Percentiles rank a stretch among this genome's conserved stretches.
Conservation (phyloP, 1,140 invertebrate species). For the Bombyx mandarina region DNA sequence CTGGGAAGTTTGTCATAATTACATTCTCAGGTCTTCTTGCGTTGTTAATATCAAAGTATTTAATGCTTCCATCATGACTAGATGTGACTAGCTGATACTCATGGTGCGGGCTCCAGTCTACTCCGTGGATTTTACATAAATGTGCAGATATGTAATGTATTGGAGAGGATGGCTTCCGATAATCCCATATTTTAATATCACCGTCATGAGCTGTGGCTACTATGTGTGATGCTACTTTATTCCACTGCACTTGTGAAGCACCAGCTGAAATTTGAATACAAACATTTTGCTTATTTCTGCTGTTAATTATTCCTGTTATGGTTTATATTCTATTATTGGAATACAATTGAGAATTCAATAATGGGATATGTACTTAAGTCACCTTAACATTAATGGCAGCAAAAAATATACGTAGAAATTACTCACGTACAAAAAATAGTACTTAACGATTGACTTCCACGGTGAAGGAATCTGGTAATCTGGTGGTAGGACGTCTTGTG, state of each 20-base stretch:
- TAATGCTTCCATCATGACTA: constrained; percentile 94
- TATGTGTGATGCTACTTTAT: constrained; percentile 84
- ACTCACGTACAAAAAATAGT: no score
- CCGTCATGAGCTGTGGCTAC: constrained; percentile 96
- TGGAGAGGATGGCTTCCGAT: constrained; percentile 87
- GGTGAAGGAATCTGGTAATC: no score
- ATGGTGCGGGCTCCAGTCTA: constrained; percentile 92
- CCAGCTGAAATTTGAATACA: constrained; percentile 75
- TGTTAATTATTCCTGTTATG: no score
- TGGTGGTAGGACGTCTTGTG: no score
- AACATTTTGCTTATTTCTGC: not conserved
- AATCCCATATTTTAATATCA: constrained; percentile 96
- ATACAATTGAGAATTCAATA: no score
- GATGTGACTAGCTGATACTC: constrained; percentile 92
- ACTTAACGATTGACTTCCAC: no score
- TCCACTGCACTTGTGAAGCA: constrained; percentile 95
- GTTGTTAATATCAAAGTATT: constrained; percentile 93
- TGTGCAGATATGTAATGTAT: constrained; percentile 95
- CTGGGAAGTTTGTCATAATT: constrained; percentile 88
- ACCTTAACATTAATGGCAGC: no score
- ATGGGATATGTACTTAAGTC: no score
- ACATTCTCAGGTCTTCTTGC: constrained; percentile 85
- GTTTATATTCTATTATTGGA: no score
- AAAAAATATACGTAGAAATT: no score
- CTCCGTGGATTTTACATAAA: constrained; percentile 91